phyloP scores from a whole-genome alignment of 2,888 invertebrate genomes.

The Protophormia terraenovae region DNA sequence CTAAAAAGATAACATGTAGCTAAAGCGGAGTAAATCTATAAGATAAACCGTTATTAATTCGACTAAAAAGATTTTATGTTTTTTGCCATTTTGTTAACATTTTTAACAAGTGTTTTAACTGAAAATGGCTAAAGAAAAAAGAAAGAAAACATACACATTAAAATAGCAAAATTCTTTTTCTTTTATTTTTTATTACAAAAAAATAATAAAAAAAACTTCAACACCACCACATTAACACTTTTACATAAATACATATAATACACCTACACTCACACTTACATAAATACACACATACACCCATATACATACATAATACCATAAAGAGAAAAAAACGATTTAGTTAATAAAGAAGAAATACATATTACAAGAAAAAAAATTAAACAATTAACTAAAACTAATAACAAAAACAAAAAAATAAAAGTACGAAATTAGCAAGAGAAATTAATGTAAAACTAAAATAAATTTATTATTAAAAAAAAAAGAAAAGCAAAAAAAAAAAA shows the following conservation, averaged over 20 bases:
- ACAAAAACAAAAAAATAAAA: slow-evolving; percentile 21
- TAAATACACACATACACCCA: background rate
- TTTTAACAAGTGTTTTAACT: slow-evolving; percentile 50
- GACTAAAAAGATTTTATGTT: background rate
- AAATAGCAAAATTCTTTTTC: slow-evolving; percentile 20
- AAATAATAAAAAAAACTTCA: no score
- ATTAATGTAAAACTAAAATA: slow-evolving; percentile 43
- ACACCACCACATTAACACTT: slow-evolving; percentile 26
- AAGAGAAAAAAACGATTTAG: slow-evolving; percentile 51
- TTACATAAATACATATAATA: slow-evolving; percentile 7
- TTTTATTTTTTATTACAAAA: no score
- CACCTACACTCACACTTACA: background rate
- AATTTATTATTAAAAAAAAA: slow-evolving; percentile 18
- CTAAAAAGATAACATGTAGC: background rate
- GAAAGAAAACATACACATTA: background rate
- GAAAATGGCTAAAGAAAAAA: slow-evolving; percentile 31
- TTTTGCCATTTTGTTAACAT: slow-evolving; percentile 56
- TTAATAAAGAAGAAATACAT: slow-evolving; percentile 11
- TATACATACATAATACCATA: background rate
- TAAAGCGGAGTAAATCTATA: slow-evolving; percentile 2
- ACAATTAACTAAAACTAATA: slow-evolving; percentile 13
- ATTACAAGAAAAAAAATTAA: background rate
- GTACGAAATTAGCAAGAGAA: slow-evolving; percentile 45
- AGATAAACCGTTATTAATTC: background rate
- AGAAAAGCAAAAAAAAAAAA: slow-evolving; percentile 29